These are phyloP conservation scores for Margarornis squamiger DNA, from an alignment of 2,797 vertebrate species.

Conservation along the genomic window DNA sequence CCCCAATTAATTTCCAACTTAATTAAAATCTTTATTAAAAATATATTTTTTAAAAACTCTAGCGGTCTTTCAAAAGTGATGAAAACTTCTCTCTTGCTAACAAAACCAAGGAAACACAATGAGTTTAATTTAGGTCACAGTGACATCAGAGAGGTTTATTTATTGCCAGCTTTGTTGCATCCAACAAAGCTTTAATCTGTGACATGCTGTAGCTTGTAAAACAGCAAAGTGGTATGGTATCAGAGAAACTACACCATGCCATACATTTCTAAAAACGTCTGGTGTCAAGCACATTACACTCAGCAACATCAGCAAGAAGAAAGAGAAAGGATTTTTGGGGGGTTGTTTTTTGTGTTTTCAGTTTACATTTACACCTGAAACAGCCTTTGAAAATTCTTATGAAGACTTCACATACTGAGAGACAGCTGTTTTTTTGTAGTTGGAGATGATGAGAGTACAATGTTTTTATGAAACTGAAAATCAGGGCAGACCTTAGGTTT, in stretches of 20 bases:
- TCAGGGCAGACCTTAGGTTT: conserved; percentile 32
- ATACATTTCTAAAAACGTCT: conserved; percentile 35
- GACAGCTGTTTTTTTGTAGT: conserved; percentile 36
- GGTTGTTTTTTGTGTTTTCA: conserved; percentile 30
- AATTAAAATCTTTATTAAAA: conserved; percentile 17
- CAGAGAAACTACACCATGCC: conserved; percentile 59
- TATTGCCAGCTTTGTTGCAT: conserved; percentile 67
- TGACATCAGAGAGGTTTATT: conserved; percentile 67
- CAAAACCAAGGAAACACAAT: conserved; percentile 33
- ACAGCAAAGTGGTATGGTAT: conserved; percentile 63
- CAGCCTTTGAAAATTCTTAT: conserved; percentile 53
- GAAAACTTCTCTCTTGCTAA: not conserved
- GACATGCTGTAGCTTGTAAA: conserved; percentile 69
- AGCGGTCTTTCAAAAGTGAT: not conserved
- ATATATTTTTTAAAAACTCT: not conserved
- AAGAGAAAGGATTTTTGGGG: conserved; percentile 9
- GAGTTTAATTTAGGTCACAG: conserved; percentile 71
- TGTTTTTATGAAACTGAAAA: conserved; percentile 36
- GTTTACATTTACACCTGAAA: conserved; percentile 50
- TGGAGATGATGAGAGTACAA: conserved; percentile 4
- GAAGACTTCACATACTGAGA: conserved; percentile 42
- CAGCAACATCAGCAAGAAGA: conserved; percentile 46
- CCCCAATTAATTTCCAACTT: not conserved
- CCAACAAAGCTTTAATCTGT: conserved; percentile 71
- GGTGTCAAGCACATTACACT: conserved; percentile 34